phyloP scores from a whole-genome alignment of 2,797 vertebrate genomes.

The Glossophaga mutica region DNA sequence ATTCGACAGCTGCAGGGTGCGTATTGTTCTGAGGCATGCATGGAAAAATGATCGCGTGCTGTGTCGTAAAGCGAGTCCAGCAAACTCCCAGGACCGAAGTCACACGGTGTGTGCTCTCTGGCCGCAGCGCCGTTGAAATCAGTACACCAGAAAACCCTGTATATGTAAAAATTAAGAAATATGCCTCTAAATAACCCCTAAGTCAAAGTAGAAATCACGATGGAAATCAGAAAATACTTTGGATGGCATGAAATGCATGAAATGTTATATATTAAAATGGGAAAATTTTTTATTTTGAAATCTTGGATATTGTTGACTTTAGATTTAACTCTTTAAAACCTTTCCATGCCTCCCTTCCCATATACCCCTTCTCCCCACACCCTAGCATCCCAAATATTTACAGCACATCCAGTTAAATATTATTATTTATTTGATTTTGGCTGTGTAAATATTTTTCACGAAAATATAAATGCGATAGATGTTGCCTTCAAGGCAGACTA shows the following conservation, averaged over 20 bases:
- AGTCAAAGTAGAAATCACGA: not conserved
- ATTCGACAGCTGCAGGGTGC: not conserved
- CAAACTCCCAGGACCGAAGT: not conserved
- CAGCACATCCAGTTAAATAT: not conserved
- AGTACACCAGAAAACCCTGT: not conserved
- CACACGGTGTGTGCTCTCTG: not conserved
- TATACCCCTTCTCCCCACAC: not conserved
- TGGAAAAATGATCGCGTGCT: not conserved
- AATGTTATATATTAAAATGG: not conserved
- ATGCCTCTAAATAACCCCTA: not conserved
- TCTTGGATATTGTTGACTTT: not conserved
- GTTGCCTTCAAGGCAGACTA: not conserved
- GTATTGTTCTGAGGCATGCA: not conserved
- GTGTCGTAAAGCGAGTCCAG: not conserved
- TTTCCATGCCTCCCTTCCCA: not conserved
- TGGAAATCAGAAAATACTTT: not conserved
- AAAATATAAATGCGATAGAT: not conserved
- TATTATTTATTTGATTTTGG: not conserved
- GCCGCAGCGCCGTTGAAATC: not conserved
- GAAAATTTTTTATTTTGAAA: not conserved
- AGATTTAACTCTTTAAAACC: not conserved
- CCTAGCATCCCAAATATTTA: not conserved
- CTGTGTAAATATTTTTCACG: not conserved
- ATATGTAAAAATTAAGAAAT: not conserved
- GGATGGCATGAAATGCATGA: not conserved